These are phyloP conservation scores for Lasioglossum malachurum DNA, from an alignment of 2,888 invertebrate species.

Conservation along the genomic window DNA sequence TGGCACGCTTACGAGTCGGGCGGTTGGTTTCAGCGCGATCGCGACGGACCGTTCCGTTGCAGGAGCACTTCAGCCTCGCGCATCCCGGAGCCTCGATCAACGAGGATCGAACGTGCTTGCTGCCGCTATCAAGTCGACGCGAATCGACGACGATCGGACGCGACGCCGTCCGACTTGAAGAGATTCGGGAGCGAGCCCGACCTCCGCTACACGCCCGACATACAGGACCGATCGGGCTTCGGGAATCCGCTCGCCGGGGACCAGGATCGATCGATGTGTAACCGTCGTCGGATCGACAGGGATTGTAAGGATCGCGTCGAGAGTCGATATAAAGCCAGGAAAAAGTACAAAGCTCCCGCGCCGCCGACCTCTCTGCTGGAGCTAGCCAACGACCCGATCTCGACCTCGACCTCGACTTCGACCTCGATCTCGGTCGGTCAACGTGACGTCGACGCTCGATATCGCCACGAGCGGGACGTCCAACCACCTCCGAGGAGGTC, in stretches of 20 bases:
- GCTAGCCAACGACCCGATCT: conserved; percentile 84
- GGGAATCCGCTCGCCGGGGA: conserved; percentile 4
- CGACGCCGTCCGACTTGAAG: conserved; percentile 84
- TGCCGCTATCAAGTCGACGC: conserved; percentile 71
- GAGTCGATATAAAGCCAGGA: conserved; percentile 86
- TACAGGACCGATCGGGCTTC: conserved; percentile 14
- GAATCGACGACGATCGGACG: conserved; percentile 74
- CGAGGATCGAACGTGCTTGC: conserved; percentile 65
- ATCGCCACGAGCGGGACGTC: conserved; percentile 73
- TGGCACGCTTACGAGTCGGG: background rate
- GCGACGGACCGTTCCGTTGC: conserved; percentile 73
- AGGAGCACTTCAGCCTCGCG: conserved; percentile 78
- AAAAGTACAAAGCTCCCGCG: conserved; percentile 92
- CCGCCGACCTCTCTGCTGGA: conserved; percentile 85
- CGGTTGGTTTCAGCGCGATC: conserved; percentile 67
- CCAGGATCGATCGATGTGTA: conserved; percentile 66
- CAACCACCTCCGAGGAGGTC: conserved; percentile 85
- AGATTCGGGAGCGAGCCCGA: conserved; percentile 92
- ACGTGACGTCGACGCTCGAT: conserved; percentile 64
- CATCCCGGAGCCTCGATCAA: conserved; percentile 67
- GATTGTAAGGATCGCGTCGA: conserved; percentile 85
- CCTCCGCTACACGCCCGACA: conserved; percentile 83
- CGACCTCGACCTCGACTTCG: background rate
- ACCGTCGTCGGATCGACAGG: conserved; percentile 81
- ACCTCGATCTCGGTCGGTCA: conserved; percentile 86